phyloP scores from a whole-genome alignment of 2,888 invertebrate species.

The Monopis laevigella region DNA sequence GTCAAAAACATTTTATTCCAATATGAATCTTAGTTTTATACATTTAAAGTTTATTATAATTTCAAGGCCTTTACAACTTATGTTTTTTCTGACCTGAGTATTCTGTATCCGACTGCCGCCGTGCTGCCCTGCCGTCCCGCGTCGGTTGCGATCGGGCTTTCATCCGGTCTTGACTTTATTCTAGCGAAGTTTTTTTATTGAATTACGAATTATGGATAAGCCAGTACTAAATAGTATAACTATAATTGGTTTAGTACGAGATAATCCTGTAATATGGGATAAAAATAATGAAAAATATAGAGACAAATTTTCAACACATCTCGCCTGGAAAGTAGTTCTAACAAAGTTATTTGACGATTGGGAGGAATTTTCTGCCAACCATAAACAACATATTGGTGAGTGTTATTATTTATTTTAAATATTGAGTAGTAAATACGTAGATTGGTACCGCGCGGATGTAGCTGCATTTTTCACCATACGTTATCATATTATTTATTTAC shows the following conservation, averaged over 20 bases:
- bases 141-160: conserved; percentile 6
- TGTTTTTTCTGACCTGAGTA: too few species aligned
- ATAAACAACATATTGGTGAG: neutral
- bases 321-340: conserved; percentile 5
- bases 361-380: neutral
- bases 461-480: too few species aligned
- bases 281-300: neutral
- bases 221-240: neutral
- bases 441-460: too few species aligned
- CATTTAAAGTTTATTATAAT: too few species aligned
- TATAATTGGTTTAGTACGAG: neutral
- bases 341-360: neutral
- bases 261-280: conserved; percentile 6
- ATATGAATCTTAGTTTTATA: too few species aligned
- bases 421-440: too few species aligned
- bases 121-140: neutral
- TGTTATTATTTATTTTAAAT: neutral
- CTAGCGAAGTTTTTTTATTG: too few species aligned
- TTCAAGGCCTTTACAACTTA: too few species aligned
- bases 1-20: neutral
- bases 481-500: too few species aligned
- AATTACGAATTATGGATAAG: neutral
- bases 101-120: too few species aligned
- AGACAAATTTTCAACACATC: neutral
- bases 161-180: neutral